phyloP scores from a whole-genome alignment of 1,140 invertebrate genomes.

The Steinernema feltiae region DNA sequence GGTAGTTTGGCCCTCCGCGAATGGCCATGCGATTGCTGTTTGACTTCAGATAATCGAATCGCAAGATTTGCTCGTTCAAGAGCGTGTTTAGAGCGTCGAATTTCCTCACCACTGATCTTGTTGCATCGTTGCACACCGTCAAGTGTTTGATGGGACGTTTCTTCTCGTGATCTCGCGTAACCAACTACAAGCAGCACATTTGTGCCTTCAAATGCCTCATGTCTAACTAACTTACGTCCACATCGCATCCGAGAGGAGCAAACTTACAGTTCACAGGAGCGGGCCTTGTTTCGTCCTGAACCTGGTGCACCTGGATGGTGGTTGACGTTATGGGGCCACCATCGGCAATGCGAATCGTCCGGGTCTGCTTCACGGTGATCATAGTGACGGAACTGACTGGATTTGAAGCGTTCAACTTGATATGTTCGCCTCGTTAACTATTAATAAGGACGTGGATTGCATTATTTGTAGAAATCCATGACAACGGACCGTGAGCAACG shows the following conservation, averaged over 20 bases:
- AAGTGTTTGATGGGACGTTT: constrained; percentile 1
- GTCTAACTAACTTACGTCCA: neutral
- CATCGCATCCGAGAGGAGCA: neutral
- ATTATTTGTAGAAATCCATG: too few species aligned
- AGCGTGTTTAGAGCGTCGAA: neutral
- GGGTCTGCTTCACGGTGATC: constrained; percentile 7
- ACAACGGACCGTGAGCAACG: too few species aligned
- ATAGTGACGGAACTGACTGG: neutral
- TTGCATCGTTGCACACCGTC: neutral
- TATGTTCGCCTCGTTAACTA: too few species aligned
- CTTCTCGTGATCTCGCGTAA: neutral
- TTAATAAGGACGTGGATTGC: too few species aligned
- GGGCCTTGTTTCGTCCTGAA: neutral
- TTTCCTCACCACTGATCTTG: neutral
- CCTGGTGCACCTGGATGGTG: neutral
- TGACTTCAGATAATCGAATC: neutral
- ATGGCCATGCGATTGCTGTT: neutral
- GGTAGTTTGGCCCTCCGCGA: neutral
- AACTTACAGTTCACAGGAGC: neutral
- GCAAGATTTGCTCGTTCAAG: neutral
- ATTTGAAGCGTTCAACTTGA: too few species aligned
- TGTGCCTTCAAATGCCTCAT: too few species aligned
- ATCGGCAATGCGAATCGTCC: neutral
- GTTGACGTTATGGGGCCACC: neutral
- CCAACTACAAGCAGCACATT: neutral